Base-by-base conservation (phyloP, 2,797 vertebrate genomes). In the Etheostoma perlongum region DNA sequence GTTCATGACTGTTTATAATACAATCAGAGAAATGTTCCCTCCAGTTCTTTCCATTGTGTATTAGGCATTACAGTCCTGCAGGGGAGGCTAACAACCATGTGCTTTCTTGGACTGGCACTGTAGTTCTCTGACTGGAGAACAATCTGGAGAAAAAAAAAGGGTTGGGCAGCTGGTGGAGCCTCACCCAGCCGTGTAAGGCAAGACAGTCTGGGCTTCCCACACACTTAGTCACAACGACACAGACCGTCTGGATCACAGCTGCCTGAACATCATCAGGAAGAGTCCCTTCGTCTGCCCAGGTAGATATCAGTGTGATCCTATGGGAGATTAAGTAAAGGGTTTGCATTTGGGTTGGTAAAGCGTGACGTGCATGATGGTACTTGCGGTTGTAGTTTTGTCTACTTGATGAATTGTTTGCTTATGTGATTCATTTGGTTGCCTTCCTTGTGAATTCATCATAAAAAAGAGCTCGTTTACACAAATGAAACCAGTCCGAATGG, bases 181-280 rank as follows among this genome's bases (percentile, higher is more conserved):
- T 90, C 90, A 64, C 91, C 92, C 92, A 75, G 67, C 85, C 90
- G 83, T 91, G 77, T 90, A 90, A 91, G 89, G 90, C 66, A 78
- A 85, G 78, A 84, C 86, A 55, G 47, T 48, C 49, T 70, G 6
- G 60, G 54, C 79, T 92, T 93, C 87, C 64, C 86, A 79, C 75
- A 30, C 71, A 72, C 74, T 84, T 77, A 90, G 72, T 89, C 82
- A 89, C 74, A 49, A 55, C 46, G 23, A 73, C 53, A 16, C 53
- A 83, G 64, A 78, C 81, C 6, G 74, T 64, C 74, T 75, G 88
- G 82, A 87, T 84, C 81, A 13, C 74, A 74, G 72, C 85, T 78
- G 76, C 58, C 59, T 53, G 72, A 77, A 84, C 72, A 78, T 65
- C 84, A 72, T 8, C 9, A 10, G 69, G 74, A 81, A 78, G 63